Percentiles rank a stretch among this genome's conserved stretches.
Evolutionary conservation across 2,797 vertebrate genomes (phyloP).

Genomic region (Rallus crepitans): DNA sequence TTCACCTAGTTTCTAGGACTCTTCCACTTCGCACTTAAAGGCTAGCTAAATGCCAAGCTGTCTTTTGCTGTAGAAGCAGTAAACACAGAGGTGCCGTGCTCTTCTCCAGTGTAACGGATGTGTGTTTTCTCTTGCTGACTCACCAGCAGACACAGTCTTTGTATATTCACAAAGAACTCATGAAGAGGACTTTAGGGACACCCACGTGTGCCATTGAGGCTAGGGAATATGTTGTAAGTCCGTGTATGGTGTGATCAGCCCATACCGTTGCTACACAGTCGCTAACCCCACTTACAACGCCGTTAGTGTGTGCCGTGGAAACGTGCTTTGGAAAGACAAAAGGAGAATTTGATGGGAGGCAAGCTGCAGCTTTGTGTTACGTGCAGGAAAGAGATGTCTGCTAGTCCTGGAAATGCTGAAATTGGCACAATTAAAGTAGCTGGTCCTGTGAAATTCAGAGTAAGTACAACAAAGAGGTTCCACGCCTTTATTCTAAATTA

Average conservation of each 20-base stretch:
- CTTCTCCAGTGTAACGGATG: conserved; percentile 51
- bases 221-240: conserved; percentile 98
- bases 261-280: conserved; percentile 77
- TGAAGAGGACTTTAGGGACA: conserved; percentile 98
- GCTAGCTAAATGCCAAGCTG: not conserved
- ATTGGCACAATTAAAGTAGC: not conserved
- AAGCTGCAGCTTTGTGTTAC: not conserved
- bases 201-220: conserved; percentile 97
- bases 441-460: not conserved
- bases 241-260: conserved; percentile 67
- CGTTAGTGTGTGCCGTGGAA: conserved; percentile 15
- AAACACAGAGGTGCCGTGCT: not conserved
- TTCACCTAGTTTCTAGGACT: not conserved
- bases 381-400: not conserved
- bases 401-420: conserved; percentile 48
- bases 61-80: conserved; percentile 51
- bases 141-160: conserved; percentile 90
- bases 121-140: conserved; percentile 87
- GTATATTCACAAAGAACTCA: conserved; percentile 95
- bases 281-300: conserved; percentile 81
- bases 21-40: not conserved
- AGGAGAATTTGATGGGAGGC: not conserved
- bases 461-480: not conserved
- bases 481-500: not conserved
- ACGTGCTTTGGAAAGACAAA: not conserved